A percentile compares a stretch with the other conserved stretches of the same genome.
phyloP scores from a whole-genome alignment of 2,113 vertebrate genomes.

The Arvicanthis niloticus region DNA sequence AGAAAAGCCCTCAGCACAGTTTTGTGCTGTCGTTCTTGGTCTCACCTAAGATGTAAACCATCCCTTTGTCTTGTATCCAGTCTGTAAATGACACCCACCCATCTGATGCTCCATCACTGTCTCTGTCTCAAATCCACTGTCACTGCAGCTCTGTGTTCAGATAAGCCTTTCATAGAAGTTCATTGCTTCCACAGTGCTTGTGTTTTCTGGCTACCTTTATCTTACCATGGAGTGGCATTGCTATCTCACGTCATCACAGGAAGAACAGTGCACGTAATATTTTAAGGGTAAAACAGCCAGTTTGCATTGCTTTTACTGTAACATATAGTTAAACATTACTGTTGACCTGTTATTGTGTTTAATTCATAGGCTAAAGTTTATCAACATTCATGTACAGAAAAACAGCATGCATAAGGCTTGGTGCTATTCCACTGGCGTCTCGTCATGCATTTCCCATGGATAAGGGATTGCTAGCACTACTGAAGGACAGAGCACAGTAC shows the following conservation, averaged over 20 bases:
- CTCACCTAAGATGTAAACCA: background rate
- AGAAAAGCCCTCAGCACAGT: background rate
- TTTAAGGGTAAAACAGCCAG: background rate
- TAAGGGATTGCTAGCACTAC: no score
- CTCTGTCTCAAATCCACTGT: background rate
- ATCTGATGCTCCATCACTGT: no score
- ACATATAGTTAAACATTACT: background rate
- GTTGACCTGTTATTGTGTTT: background rate
- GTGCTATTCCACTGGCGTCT: background rate
- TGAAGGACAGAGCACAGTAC: background rate
- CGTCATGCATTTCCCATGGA: no score
- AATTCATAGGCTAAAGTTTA: background rate
- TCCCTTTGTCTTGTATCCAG: background rate
- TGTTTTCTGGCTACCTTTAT: background rate
- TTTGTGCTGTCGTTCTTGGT: background rate
- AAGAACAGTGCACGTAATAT: background rate
- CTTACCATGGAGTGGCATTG: background rate
- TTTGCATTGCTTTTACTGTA: background rate
- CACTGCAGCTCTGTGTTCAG: background rate
- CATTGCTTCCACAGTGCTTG: background rate
- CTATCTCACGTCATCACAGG: background rate
- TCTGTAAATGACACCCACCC: background rate
- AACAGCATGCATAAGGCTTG: background rate
- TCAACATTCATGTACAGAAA: background rate
- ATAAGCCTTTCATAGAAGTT: background rate